Percentiles rank a stretch among this genome's conserved stretches.
phyloP scores from a whole-genome alignment of 2,888 invertebrate genomes.

The Actias luna region DNA sequence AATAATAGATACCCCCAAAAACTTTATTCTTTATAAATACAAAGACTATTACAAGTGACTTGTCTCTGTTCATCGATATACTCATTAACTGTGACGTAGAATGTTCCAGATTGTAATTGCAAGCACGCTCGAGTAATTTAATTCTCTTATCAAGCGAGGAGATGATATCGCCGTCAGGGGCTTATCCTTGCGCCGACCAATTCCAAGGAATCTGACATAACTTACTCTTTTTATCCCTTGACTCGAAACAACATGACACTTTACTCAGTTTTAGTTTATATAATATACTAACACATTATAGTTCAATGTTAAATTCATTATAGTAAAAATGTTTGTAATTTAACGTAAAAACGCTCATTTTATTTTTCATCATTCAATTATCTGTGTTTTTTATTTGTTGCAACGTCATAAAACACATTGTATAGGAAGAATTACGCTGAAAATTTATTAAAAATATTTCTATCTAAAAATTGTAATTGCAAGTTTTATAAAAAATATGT shows the following conservation, averaged over 20 bases:
- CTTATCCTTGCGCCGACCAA: conserved; percentile 38
- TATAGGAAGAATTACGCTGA: too few relatives aligned
- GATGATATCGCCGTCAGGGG: conserved; percentile 49
- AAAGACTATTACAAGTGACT: neutral
- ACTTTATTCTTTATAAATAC: too few relatives aligned
- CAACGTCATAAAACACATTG: too few relatives aligned
- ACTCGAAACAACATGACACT: conserved; percentile 9
- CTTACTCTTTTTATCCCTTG: conserved; percentile 16
- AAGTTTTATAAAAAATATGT: too few relatives aligned
- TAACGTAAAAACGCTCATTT: too few relatives aligned
- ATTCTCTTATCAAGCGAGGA: conserved; percentile 61
- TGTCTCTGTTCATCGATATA: conserved; percentile 6
- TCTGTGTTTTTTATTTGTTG: too few relatives aligned
- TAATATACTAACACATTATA: neutral
- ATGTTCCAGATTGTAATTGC: conserved; percentile 43
- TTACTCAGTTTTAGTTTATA: neutral
- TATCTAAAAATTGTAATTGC: too few relatives aligned
- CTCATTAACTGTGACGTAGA: conserved; percentile 12
- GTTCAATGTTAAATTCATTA: neutral
- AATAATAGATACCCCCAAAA: too few relatives aligned
- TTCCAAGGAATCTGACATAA: conserved; percentile 16
- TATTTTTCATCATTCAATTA: too few relatives aligned
- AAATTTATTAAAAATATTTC: too few relatives aligned
- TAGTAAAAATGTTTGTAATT: neutral
- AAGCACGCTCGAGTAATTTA: conserved; percentile 58